Percentiles rank a stretch among this genome's conserved stretches.
Evolutionary conservation across 2,888 invertebrate species (phyloP).

Genomic region (Ashinkailepas kermadecensis): DNA sequence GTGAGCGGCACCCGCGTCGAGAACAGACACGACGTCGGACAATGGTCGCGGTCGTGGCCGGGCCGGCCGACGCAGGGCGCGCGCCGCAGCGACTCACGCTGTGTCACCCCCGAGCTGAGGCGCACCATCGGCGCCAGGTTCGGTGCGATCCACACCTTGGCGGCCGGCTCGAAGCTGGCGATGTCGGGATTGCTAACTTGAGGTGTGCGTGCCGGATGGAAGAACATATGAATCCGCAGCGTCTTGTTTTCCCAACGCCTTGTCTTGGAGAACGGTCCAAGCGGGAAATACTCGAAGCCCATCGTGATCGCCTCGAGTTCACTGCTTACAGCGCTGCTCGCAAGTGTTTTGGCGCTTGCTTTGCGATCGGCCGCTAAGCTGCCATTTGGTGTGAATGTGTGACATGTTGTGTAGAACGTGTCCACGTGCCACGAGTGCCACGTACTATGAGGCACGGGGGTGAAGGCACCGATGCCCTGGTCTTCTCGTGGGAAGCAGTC

Average conservation of each 20-base stretch:
- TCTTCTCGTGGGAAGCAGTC: neutral
- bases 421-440: slow-evolving; percentile 2
- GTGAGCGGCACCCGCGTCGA: neutral
- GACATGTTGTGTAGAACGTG: neutral
- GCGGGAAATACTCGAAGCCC: no score
- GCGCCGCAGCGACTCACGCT: neutral
- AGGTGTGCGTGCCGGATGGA: neutral
- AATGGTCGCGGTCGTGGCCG: neutral
- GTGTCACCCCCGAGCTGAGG: neutral
- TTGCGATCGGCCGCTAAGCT: neutral
- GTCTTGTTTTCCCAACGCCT: neutral
- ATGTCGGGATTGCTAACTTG: neutral
- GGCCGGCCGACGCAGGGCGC: neutral
- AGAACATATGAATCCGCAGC: neutral
- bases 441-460: neutral
- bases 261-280: no score
- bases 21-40: neutral
- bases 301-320: no score
- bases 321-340: neutral
- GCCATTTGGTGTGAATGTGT: neutral
- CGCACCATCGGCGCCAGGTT: neutral
- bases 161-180: neutral
- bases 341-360: neutral
- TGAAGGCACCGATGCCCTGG: no score
- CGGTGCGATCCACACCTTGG: neutral